A percentile compares a stretch with the other conserved stretches of the same genome.
phyloP scores from a whole-genome alignment of 2,113 vertebrate species.

The Felis catus region F.catus_Fca126_mat1.0 CM031414.1:118244501-118245000 shows the following conservation, averaged over 20 bases:
- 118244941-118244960: neutral
- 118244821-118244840: neutral
- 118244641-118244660: neutral
- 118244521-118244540: neutral
- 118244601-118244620: neutral
- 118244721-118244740: neutral
- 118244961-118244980: neutral
- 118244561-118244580: neutral
- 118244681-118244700: neutral
- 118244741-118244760: neutral
- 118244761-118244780: neutral
- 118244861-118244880: neutral
- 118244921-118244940: neutral
- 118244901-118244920: neutral
- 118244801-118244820: neutral
- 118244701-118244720: neutral
- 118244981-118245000: neutral
- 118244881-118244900: neutral
- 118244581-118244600: neutral
- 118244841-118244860: neutral
- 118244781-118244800: neutral
- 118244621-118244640: neutral
- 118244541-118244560: constrained; percentile 18
- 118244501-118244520: neutral
- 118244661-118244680: neutral